A percentile compares a stretch with the other conserved stretches of the same genome.
These are phyloP conservation scores for Oxycera nigricornis DNA, from an alignment of 2,888 invertebrate genomes.

Conservation along the genomic window DNA sequence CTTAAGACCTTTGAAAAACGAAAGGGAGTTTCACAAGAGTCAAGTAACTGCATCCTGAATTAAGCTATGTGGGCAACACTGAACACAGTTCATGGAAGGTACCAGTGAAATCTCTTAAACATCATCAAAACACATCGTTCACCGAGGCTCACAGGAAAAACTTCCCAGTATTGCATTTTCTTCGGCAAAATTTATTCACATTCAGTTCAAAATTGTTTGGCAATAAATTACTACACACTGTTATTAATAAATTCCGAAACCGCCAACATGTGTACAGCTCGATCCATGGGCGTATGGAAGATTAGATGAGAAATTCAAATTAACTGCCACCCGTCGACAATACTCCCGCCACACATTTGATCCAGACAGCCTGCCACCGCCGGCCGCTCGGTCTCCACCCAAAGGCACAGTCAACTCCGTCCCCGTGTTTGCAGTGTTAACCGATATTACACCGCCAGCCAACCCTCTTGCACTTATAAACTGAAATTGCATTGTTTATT, in stretches of 20 bases:
- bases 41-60: no score
- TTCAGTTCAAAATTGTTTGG: background rate
- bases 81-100: no score
- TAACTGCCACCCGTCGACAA: slow-evolving; percentile 22
- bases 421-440: slow-evolving; percentile 31
- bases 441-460: slow-evolving; percentile 12
- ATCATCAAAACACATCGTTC: background rate
- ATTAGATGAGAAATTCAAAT: slow-evolving; percentile 25
- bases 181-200: slow-evolving; percentile 26
- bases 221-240: background rate
- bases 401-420: slow-evolving; percentile 15
- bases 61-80: no score
- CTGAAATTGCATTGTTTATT: background rate
- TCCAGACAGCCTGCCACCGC: slow-evolving; percentile 16
- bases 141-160: background rate
- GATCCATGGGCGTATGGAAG: slow-evolving; percentile 27
- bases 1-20: no score
- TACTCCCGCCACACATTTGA: slow-evolving; percentile 19
- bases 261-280: background rate
- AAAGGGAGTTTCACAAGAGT: no score
- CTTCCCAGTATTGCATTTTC: background rate
- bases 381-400: slow-evolving; percentile 22
- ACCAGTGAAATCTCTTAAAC: background rate
- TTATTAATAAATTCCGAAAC: slow-evolving; percentile 1
- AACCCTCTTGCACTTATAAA: background rate